Evolutionary conservation across 92 coral and sea anemone species (phyloP), one percentile per base, ranked within the genome.

Genomic region (Pocillopora grandis): DNA sequence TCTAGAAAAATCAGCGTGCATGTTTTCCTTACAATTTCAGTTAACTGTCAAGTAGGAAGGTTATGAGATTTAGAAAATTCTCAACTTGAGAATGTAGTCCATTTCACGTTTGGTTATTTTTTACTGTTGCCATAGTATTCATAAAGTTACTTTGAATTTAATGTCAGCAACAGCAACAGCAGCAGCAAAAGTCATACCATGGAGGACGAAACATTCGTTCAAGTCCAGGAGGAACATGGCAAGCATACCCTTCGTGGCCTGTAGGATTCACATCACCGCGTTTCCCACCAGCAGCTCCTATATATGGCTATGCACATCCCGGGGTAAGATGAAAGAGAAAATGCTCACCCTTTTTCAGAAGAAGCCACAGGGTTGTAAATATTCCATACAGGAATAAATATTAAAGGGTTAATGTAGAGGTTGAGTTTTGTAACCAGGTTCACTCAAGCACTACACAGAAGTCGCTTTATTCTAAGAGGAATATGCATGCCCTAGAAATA

Each of bases 211-310:
- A 62, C 71, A 62, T 83, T 27, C 78, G 86, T 49, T 16, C 89
- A 80, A 67, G 88, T 86, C 87, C 93, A 61, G 88, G 85, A 58
- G 87, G 93, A 66, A 75, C 90, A 33, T 94, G 98, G 98, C 98
- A 93, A 70, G 78, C 92, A 52, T 91, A 91, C 69, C 90, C 90
- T 18, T 85, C 92, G 71, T 94, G 98, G 98, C 93, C 87, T 14
- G 88, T 91, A 78, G 95, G 95, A 71, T 92, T 89, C 66, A 60
- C 95, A 60, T 88, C 97, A 21, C 86, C 93, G 17, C 98, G 92
- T 33, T 94, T 91, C 78, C 91, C 92, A 77, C 87, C 98, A 19
- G 73, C 98, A 9, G 82, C 95, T 21, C 91, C 90, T 36, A 80
- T 94, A 86, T 94, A 91, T 80, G 94, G 92, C 65, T 88, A 86